phyloP scores from a whole-genome alignment of 2,797 vertebrate species.

The Poecilia gillii region DNA sequence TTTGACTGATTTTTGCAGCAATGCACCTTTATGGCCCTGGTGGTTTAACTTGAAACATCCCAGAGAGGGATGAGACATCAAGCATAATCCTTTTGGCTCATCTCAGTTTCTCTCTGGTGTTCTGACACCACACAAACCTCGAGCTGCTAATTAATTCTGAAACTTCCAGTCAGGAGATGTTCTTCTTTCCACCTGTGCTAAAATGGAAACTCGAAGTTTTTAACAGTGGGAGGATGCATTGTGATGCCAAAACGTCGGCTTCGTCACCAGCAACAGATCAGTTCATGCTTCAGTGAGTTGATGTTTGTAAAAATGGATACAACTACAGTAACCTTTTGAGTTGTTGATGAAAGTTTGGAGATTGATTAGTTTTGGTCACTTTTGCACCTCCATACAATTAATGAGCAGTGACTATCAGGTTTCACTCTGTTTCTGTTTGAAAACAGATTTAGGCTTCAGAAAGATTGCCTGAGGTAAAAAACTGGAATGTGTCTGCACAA shows the following conservation, averaged over 20 bases:
- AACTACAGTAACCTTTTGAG: not conserved
- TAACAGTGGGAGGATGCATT: not conserved
- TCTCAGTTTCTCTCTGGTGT: slow-evolving; percentile 2
- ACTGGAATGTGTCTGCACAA: slow-evolving; percentile 10
- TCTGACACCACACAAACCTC: not conserved
- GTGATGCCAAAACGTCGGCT: not conserved
- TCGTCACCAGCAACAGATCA: slow-evolving; percentile 1
- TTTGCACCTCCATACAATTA: slow-evolving; percentile 6
- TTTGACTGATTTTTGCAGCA: not conserved
- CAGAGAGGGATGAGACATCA: not conserved
- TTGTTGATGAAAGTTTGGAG: not conserved
- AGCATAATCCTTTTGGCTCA: not conserved
- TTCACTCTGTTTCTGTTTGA: slow-evolving; percentile 25
- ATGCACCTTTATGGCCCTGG: not conserved
- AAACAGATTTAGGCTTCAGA: slow-evolving; percentile 35
- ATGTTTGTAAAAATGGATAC: slow-evolving; percentile 4
- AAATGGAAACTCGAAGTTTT: slow-evolving; percentile 9
- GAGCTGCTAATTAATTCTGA: slow-evolving; percentile 23
- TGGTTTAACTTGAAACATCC: not conserved
- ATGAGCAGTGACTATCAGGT: not conserved
- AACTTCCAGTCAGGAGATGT: not conserved
- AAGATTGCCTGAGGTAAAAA: slow-evolving; percentile 19
- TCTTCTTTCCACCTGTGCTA: not conserved
- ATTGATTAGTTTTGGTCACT: not conserved
- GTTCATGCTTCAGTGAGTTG: not conserved